Percentiles rank a stretch among this genome's conserved stretches.
Evolutionary conservation across 64 coral and sea anemone species (phyloP).

Genomic region (Anthopleura sola): DNA sequence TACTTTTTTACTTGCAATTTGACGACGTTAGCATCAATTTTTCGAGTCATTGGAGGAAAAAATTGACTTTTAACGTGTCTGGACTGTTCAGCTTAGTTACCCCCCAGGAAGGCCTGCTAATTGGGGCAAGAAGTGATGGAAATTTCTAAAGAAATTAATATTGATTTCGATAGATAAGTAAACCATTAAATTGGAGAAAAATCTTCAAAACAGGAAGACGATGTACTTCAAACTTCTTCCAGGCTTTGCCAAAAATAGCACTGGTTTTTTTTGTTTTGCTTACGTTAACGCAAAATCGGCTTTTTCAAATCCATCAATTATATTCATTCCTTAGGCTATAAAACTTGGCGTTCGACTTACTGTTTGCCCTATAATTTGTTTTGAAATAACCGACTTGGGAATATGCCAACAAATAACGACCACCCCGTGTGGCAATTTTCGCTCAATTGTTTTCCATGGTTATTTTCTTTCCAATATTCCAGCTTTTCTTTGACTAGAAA

Average conservation of each 20-base stretch:
- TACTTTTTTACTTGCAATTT: not conserved
- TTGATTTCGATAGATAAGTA: not conserved
- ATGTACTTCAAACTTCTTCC: too few relatives aligned
- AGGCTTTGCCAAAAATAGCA: too few relatives aligned
- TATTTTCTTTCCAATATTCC: not conserved
- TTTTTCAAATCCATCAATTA: not conserved
- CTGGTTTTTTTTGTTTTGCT: too few relatives aligned
- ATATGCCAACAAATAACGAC: not conserved
- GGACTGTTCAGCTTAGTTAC: not conserved
- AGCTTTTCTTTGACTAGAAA: not conserved
- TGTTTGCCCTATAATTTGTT: not conserved
- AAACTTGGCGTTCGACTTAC: not conserved
- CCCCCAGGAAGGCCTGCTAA: not conserved
- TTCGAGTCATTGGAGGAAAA: not conserved
- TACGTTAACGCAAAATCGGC: not conserved
- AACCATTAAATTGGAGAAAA: not conserved
- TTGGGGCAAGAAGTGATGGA: not conserved
- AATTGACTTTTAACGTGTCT: not conserved
- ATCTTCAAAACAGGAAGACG: not conserved
- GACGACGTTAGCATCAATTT: not conserved
- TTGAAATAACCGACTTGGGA: not conserved
- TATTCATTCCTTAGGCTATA: not conserved
- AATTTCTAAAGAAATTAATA: not conserved
- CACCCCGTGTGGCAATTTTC: not conserved
- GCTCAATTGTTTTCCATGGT: not conserved